A percentile compares a stretch with the other conserved stretches of the same genome.
Evolutionary conservation across 2,888 invertebrate genomes (phyloP).

Genomic region (Andricus quercusramuli): DNA sequence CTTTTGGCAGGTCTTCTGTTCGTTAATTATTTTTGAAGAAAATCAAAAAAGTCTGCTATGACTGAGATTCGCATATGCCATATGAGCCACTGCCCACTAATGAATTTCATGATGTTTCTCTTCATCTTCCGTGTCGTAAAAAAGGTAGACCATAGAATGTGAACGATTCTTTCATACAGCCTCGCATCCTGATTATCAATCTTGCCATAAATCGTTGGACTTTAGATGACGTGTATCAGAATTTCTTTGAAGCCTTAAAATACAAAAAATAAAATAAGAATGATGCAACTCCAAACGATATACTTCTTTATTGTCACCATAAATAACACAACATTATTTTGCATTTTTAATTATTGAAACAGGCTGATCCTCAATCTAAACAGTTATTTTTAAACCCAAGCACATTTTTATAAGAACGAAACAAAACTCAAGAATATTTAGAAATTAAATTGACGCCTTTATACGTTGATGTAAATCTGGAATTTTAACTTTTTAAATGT

Average conservation of each 20-base stretch:
- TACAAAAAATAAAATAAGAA: not conserved
- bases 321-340: not conserved
- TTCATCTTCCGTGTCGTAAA: constrained; percentile 13
- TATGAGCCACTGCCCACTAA: constrained; percentile 8
- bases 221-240: constrained; percentile 25
- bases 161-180: constrained; percentile 16
- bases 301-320: not conserved
- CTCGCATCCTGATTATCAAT: constrained; percentile 25
- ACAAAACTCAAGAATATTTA: not conserved
- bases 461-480: not conserved
- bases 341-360: not conserved
- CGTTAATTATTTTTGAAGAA: constrained; percentile 15
- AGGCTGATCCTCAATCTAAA: not conserved
- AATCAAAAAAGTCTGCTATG: constrained; percentile 1
- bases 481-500: not conserved
- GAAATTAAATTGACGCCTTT: no score
- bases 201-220: constrained; percentile 12
- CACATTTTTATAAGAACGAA: not conserved
- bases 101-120: constrained; percentile 9
- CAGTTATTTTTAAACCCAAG: not conserved
- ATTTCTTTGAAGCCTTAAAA: constrained; percentile 1
- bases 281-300: not conserved
- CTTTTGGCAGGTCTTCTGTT: not conserved
- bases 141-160: constrained; percentile 12
- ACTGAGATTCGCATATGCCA: constrained; percentile 1